Evolutionary conservation across 2,113 vertebrate genomes (phyloP), one percentile per base, ranked within the genome.

Genomic region (Epinephelus moara): DNA sequence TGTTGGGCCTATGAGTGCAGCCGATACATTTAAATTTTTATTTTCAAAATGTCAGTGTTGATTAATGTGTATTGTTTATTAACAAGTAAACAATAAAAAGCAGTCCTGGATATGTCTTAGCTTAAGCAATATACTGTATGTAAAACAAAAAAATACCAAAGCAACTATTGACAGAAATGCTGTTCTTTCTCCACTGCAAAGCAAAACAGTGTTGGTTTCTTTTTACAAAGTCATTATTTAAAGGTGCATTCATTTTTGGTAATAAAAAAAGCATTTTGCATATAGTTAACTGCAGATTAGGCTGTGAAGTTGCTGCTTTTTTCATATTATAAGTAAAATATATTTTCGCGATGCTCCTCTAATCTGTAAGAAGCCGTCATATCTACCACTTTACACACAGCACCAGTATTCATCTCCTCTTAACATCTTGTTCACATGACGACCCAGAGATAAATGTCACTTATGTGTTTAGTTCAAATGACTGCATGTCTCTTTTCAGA

Each of bases 381-480:
- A 81, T 75, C 59, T 57, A 81, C 70, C 59, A 50, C 80, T 60
- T 73, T 21, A 59, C 50, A 53, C 70, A 77, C n/a, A 55, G 56
- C 19, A 17, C 5, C 40, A 61, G 72, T 53, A 50, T 62, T 78
- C 23, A 45, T 64, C 70, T 68, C 25, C 21, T 0, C 14, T 17
- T 27, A 57, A 70, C 71, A 60, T 56, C 62, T 64, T 50, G 70
- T 80, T 76, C 68, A 45, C 47, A 50, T 21, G 47, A 59, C 52
- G 49, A 59, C 49, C 55, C 5, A 18, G 6, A 50, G 72, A 62
- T 85, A 85, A 56, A 85, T 64, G 71, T 77, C 82, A 87, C 68
- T 73, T 82, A 52, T 27, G 70, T 67, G 70, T 71, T 76, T 81
- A 53, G 62, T 14, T 57, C 47, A 27, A 37, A 18, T 62, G 60